Base-by-base conservation (phyloP, 2,113 vertebrate genomes). In the Anhinga rufa region DNA sequence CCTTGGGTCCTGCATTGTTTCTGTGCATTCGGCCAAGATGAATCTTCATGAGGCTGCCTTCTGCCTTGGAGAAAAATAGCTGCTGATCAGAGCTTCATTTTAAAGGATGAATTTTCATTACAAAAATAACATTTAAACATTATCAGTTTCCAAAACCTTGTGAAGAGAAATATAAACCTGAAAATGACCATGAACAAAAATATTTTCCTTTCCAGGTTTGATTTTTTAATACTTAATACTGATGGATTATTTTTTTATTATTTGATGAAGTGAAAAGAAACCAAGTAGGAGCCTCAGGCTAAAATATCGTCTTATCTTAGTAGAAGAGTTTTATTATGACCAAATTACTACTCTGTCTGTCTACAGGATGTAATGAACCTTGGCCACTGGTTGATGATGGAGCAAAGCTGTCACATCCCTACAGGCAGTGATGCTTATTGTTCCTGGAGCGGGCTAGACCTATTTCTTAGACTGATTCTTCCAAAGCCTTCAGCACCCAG, bases 401-500 rank as follows among this genome's bases (percentile, higher is more conserved):
- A 46, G 57, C 20, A 17, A 71, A 77, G 48, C 38, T 82, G 57
- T 49, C 15, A 11, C 15, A 8, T n/a, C 29, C 46, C 26, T 46
- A 6, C 25, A 51, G 36, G 25, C 26, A 29, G 36, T 14, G 58
- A 34, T 17, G 42, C 3, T 65, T 26, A 1, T 28, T 49, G 40
- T 25, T 81, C 58, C 46, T 62, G 36, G 58, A 61, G 31, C 2
- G 2, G 40, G 8, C 32, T 4, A 3, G 58, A 21, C 10, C 10
- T 54, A 6, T 5, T 55, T 54, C 51, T 71, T 58, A 21, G 7
- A 12, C 20, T 1, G 0, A 12, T 4, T 40, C 17, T 74, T 57
- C 68, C 54, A 9, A 62, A 48, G 3, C 6, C 42, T 82, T 40
- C 51, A 49, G 44, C 48, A 29, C 14, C 34, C n/a, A 5, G 38